Percentiles rank a stretch among this genome's conserved stretches.
Evolutionary conservation across 2,888 invertebrate genomes (phyloP).

Genomic region (Ypsolopha scabrella): DNA sequence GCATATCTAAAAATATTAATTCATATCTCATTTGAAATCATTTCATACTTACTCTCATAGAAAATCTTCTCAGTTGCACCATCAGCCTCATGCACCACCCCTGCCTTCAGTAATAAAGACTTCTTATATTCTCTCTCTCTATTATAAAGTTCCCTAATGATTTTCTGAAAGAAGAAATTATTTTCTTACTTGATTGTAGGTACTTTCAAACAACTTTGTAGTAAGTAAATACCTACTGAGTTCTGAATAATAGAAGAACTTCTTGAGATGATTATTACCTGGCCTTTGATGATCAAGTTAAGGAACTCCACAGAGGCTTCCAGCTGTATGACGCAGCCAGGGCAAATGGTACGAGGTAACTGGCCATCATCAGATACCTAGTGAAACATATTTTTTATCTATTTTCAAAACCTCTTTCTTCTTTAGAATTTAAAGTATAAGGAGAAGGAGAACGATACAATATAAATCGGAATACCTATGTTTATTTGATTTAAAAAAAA

Average conservation of each 20-base stretch:
- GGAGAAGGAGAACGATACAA: background rate
- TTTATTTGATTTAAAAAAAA: too few relatives aligned
- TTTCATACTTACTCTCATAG: constrained; percentile 39
- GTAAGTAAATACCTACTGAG: background rate
- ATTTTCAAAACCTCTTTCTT: background rate
- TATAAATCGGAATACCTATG: too few relatives aligned
- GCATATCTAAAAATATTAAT: too few relatives aligned
- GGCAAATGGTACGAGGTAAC: constrained; percentile 79
- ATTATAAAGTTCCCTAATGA: constrained; percentile 42
- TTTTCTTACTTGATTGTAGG: too few relatives aligned
- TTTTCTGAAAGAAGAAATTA: constrained; percentile 40
- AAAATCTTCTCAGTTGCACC: constrained; percentile 41
- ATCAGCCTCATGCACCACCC: constrained; percentile 19
- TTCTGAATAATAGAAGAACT: background rate
- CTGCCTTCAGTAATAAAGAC: constrained; percentile 19
- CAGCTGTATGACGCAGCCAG: constrained; percentile 80
- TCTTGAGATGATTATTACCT: constrained; percentile 44
- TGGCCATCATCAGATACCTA: constrained; percentile 79
- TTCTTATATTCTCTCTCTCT: constrained; percentile 52
- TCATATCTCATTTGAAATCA: too few relatives aligned
- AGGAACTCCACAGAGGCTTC: constrained; percentile 82
- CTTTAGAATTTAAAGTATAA: background rate
- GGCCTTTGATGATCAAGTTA: constrained; percentile 77
- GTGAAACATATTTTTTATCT: constrained; percentile 14
- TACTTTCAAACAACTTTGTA: background rate